These are phyloP conservation scores for Pitangus sulphuratus DNA, from an alignment of 2,797 vertebrate species.

Conservation along the genomic window DNA sequence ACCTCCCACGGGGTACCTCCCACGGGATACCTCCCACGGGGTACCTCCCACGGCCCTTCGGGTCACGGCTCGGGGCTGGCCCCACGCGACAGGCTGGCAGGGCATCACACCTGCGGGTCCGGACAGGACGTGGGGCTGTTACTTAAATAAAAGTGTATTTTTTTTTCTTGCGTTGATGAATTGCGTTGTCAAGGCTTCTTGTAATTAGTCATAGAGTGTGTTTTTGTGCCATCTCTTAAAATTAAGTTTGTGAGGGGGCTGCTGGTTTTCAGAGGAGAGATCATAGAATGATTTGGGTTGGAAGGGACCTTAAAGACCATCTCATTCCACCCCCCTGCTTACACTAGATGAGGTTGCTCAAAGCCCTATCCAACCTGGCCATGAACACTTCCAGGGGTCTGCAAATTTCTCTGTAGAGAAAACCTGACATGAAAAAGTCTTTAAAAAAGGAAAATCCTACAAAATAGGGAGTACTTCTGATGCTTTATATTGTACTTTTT, in stretches of 20 bases:
- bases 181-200: not conserved
- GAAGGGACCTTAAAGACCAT: not conserved
- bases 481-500: not conserved
- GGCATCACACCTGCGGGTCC: rapidly evolving
- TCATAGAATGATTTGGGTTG: not conserved
- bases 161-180: rapidly evolving
- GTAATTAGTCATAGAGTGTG: not conserved
- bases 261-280: not conserved
- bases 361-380: not conserved
- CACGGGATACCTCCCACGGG: rapidly evolving
- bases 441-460: not conserved
- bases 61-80: too few relatives aligned
- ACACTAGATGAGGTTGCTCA: not conserved
- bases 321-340: not conserved
- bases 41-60: not conserved
- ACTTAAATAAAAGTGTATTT: not conserved
- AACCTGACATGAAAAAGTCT: not conserved
- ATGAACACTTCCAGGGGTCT: not conserved
- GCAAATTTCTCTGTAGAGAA: not conserved
- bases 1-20: not conserved
- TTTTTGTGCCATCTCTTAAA: rapidly evolving
- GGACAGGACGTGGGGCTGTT: not conserved
- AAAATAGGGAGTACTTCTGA: not conserved
- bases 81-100: rapidly evolving
- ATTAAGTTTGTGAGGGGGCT: not conserved